Percentiles rank a stretch among this genome's conserved stretches.
Evolutionary conservation across 1,140 invertebrate genomes (phyloP).

Genomic region (Druon quercuslanigerum): DNA sequence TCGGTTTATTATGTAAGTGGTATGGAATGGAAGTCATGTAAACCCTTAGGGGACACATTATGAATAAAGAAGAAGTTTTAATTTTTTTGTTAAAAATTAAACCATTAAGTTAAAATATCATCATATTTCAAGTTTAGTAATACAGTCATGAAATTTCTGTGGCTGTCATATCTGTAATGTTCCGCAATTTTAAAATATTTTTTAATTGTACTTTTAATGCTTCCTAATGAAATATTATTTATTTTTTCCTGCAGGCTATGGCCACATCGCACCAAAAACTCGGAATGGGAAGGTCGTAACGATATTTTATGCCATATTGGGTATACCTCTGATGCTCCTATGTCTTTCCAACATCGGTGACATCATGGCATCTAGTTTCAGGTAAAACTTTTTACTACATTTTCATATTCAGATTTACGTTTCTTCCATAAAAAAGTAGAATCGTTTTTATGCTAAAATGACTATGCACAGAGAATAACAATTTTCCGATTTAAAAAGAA

Average conservation of each 20-base stretch:
- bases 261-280: constrained; percentile 96
- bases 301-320: constrained; percentile 96
- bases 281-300: constrained; percentile 94
- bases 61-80: too few species aligned
- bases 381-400: constrained; percentile 71
- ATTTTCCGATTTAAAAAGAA: not conserved
- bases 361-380: constrained; percentile 95
- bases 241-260: constrained; percentile 85
- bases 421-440: constrained; percentile 7
- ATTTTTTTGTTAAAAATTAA: too few species aligned
- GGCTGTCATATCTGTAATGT: too few species aligned
- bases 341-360: constrained; percentile 97
- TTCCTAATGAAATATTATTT: constrained; percentile 13
- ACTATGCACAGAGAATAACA: not conserved
- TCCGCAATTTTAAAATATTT: too few species aligned
- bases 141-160: too few species aligned
- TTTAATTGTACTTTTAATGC: not conserved
- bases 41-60: too few species aligned
- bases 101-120: too few species aligned
- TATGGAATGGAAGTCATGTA: too few species aligned
- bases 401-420: constrained; percentile 22
- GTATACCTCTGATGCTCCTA: constrained; percentile 95
- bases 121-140: too few species aligned
- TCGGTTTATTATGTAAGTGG: too few species aligned
- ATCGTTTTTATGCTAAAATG: not conserved